These are phyloP conservation scores for Mesodorylaimus sp. DNA, from an alignment of 2,888 invertebrate species.

Conservation along the genomic window DNA sequence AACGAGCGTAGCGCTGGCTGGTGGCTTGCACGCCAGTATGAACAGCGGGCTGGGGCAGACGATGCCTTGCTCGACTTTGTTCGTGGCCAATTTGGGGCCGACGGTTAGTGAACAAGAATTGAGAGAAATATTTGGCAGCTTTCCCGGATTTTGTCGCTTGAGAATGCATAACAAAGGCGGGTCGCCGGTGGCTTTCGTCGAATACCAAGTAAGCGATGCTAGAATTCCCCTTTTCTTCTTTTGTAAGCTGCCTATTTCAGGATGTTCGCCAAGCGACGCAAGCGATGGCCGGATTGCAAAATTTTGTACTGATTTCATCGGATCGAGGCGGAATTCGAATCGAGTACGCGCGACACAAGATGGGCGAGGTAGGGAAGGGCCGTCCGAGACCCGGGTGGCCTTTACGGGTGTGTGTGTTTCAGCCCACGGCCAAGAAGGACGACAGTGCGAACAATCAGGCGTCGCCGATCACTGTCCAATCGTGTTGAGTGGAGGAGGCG, in stretches of 20 bases:
- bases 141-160: slow-evolving; percentile 92
- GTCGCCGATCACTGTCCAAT: slow-evolving; percentile 5
- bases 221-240: neutral
- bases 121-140: slow-evolving; percentile 94
- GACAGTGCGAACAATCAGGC: slow-evolving; percentile 8
- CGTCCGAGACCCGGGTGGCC: too few species aligned
- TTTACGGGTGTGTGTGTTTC: too few species aligned
- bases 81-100: slow-evolving; percentile 93
- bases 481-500: neutral
- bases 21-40: neutral
- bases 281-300: slow-evolving; percentile 81
- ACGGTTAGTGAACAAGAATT: slow-evolving; percentile 95
- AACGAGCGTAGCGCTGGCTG: slow-evolving; percentile 11
- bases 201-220: slow-evolving; percentile 57
- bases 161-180: slow-evolving; percentile 61
- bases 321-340: slow-evolving; percentile 92
- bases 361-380: slow-evolving; percentile 52
- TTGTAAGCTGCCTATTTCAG: slow-evolving; percentile 29
- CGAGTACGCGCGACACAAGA: slow-evolving; percentile 96
- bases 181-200: slow-evolving; percentile 90
- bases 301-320: slow-evolving; percentile 82
- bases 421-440: slow-evolving; percentile 6
- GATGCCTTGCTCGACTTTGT: slow-evolving; percentile 48
- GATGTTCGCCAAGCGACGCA: slow-evolving; percentile 73
- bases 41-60: too few species aligned